Evolutionary conservation across 2,113 vertebrate genomes (phyloP).

Genomic region (Lophotis ruficrista): DNA sequence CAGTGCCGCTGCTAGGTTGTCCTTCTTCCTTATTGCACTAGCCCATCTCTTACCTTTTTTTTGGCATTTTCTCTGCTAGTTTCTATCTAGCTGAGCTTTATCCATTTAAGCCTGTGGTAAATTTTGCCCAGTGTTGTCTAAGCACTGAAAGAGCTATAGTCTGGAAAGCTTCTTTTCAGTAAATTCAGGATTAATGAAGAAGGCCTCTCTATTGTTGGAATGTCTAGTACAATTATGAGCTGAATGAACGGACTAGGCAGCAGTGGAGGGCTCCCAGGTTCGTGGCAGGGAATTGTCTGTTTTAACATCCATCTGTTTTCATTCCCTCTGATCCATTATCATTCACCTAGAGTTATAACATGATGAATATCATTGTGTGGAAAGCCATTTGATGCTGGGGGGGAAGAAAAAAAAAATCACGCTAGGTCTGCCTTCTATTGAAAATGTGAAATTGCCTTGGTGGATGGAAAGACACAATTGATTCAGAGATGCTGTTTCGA

Average conservation of each 20-base stretch:
- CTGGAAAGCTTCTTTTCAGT: slow-evolving; percentile 61
- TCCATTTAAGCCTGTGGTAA: not conserved
- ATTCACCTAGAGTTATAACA: slow-evolving; percentile 70
- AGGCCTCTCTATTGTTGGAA: slow-evolving; percentile 61
- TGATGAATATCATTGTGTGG: slow-evolving; percentile 65
- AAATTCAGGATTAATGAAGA: slow-evolving; percentile 72
- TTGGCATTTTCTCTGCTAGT: not conserved
- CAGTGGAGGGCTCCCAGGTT: slow-evolving; percentile 55
- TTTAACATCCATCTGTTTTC: slow-evolving; percentile 74
- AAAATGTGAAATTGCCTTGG: slow-evolving; percentile 56
- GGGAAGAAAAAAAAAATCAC: not conserved
- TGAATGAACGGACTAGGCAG: slow-evolving; percentile 55
- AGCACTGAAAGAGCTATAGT: slow-evolving; percentile 11
- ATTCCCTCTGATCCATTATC: slow-evolving; percentile 71
- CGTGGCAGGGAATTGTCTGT: slow-evolving; percentile 59
- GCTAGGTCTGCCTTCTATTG: slow-evolving; percentile 59
- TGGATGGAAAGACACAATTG: slow-evolving; percentile 38
- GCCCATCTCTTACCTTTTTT: not conserved
- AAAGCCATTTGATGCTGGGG: slow-evolving; percentile 65
- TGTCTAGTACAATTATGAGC: slow-evolving; percentile 70
- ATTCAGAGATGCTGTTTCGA: slow-evolving; percentile 27
- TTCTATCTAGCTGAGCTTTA: not conserved
- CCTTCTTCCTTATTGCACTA: not conserved
- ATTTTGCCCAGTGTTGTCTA: slow-evolving; percentile 39
- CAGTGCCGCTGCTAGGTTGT: not conserved